Evolutionary conservation across 1,140 invertebrate species (phyloP).

Genomic region (Drosophila yakuba): DNA sequence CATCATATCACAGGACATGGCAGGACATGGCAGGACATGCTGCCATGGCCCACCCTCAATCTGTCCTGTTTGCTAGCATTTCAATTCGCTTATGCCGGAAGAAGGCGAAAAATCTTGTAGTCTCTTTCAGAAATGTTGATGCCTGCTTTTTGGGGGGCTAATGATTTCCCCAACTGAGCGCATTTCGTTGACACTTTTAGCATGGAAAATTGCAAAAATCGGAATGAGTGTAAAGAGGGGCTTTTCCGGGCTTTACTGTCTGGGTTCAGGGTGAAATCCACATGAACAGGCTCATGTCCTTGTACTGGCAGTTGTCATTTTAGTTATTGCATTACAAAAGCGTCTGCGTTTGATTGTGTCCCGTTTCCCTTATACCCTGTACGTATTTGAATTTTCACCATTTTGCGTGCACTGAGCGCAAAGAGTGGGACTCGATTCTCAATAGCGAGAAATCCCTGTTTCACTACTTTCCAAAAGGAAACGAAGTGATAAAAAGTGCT

Average conservation of each 20-base stretch:
- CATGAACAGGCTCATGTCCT: conserved; percentile 22
- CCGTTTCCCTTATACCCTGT: conserved; percentile 58
- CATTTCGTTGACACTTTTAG: conserved; percentile 69
- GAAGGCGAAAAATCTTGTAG: conserved; percentile 69
- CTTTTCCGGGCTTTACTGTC: background rate
- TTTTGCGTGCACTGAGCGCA: conserved; percentile 13
- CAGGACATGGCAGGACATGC: conserved; percentile 17
- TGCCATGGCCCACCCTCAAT: background rate
- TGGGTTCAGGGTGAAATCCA: conserved; percentile 9
- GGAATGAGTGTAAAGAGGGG: conserved; percentile 3
- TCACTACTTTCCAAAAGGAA: too few relatives aligned
- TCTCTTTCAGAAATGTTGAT: conserved; percentile 67
- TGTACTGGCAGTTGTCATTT: conserved; percentile 72
- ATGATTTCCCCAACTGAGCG: conserved; percentile 71
- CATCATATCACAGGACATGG: conserved; percentile 38
- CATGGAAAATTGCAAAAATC: conserved; percentile 36
- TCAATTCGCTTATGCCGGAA: conserved; percentile 53
- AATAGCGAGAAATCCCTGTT: too few relatives aligned
- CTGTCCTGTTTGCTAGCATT: conserved; percentile 27
- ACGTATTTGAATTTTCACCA: conserved; percentile 18
- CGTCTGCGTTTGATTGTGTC: conserved; percentile 77
- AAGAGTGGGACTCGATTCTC: background rate
- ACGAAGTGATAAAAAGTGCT: too few relatives aligned
- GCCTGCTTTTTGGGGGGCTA: conserved; percentile 49
- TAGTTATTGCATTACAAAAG: conserved; percentile 79